phyloP scores from a whole-genome alignment of 2,113 vertebrate genomes.

The Myrmophylax atrothorax region DNA sequence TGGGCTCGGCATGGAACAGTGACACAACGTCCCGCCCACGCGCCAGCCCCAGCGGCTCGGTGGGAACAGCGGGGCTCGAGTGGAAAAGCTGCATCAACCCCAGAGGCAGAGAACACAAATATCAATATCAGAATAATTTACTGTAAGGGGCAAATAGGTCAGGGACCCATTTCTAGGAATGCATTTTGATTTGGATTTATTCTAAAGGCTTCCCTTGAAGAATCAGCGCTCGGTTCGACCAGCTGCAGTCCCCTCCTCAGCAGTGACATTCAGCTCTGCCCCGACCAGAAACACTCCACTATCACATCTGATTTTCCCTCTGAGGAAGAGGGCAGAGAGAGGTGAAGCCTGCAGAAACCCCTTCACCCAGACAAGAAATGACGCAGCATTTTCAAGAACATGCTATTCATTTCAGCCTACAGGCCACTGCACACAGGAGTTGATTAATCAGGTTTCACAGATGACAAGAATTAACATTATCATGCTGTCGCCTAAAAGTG shows the following conservation, averaged over 20 bases:
- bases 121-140: conserved; percentile 69
- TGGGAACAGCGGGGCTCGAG: conserved; percentile 63
- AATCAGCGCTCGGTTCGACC: background rate
- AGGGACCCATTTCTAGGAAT: conserved; percentile 77
- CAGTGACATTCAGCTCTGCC: conserved; percentile 7
- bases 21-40: conserved; percentile 45
- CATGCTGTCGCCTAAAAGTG: background rate
- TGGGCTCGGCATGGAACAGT: conserved; percentile 61
- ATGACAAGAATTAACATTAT: background rate
- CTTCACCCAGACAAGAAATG: background rate
- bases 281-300: background rate
- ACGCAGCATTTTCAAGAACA: background rate
- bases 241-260: background rate
- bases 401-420: background rate
- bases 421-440: background rate
- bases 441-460: background rate
- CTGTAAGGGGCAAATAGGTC: conserved; percentile 71
- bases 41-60: background rate
- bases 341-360: background rate
- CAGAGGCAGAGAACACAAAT: conserved; percentile 38
- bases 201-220: conserved; percentile 55
- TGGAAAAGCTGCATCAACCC: conserved; percentile 73
- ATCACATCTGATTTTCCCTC: background rate
- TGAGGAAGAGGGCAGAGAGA: background rate
- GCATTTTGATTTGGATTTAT: conserved; percentile 3